Evolutionary conservation across 1,140 invertebrate species (phyloP).

Genomic region (Sitodiplosis mosellana): DNA sequence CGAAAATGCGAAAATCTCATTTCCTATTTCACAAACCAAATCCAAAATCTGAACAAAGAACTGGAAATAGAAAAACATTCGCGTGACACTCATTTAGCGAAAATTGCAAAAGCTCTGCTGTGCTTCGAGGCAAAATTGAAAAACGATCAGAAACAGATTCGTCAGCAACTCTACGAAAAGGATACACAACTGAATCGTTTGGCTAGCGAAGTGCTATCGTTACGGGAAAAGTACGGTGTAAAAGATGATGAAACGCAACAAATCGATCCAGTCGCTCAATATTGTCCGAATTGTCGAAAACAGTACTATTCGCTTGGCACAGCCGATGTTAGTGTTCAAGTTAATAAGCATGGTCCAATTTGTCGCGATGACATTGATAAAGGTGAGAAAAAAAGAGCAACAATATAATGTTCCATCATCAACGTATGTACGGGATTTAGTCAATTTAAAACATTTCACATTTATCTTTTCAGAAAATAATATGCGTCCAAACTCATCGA

Average conservation of each 20-base stretch:
- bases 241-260: slow-evolving; percentile 8
- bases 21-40: slow-evolving; percentile 18
- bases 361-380: neutral
- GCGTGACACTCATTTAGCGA: slow-evolving; percentile 39
- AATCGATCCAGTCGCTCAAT: slow-evolving; percentile 16
- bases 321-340: slow-evolving; percentile 16
- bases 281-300: slow-evolving; percentile 22
- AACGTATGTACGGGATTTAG: too few species aligned
- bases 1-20: slow-evolving; percentile 17
- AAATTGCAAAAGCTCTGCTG: slow-evolving; percentile 40
- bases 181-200: slow-evolving; percentile 37
- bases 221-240: slow-evolving; percentile 12
- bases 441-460: neutral
- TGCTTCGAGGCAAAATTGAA: slow-evolving; percentile 42
- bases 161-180: slow-evolving; percentile 38
- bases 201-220: slow-evolving; percentile 13
- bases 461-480: neutral
- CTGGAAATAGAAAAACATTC: slow-evolving; percentile 29
- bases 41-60: slow-evolving; percentile 17
- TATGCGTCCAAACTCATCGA: neutral
- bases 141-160: slow-evolving; percentile 46
- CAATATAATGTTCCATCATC: too few species aligned
- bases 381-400: neutral
- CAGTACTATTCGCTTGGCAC: slow-evolving; percentile 20
- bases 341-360: slow-evolving; percentile 19